Evolutionary conservation across 2,888 invertebrate species (phyloP), one percentile per base, ranked within the genome.

Genomic region (Rhamphomyia laevipes): DNA sequence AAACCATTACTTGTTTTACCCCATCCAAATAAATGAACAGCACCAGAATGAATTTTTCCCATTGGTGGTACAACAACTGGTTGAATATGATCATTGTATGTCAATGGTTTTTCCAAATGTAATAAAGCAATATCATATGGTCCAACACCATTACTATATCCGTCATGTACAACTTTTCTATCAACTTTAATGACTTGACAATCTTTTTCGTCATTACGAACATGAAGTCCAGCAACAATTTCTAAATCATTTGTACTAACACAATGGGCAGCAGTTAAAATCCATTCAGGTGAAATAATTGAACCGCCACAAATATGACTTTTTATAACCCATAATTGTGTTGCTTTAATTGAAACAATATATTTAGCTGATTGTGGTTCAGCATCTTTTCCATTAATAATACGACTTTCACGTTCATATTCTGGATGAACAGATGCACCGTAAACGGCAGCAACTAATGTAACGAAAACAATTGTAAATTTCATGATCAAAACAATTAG

Each of bases 101-200:
- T 51, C 37, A 68, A 63, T 2, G 65, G 53, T 37, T 57, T 46
- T 21, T 55, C 56, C 11, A 65, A 57, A 52, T 63, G 63, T 49
- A 79, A 55, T 2, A 80, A 47, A 27, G 75, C 78, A 54, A 80
- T 75, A 57, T 80, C 79, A 55, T 74, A 71, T 51, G 70, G 71
- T 15, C 66, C 70, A n/a, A 71, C 67, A 4, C 64, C 64, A n/a
- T 72, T 71, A 35, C 11, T 23, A 53, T 57, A 68, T 3, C 27
- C 2, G 35, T 61, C 59, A 52, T 74, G 73, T 2, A 67, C 57
- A 18, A 61, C 56, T 17, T 62, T 58, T 15, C 58, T 62, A 6
- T 57, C 59, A 11, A 73, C 59, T 2, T 45, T 17, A 35, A 65
- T 62, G 1, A 56, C 51, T 56, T 68, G 69, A 5, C 62, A 60